Conservation (phyloP, 1,140 invertebrate genomes). For the Neomicropteryx cornuta region DNA sequence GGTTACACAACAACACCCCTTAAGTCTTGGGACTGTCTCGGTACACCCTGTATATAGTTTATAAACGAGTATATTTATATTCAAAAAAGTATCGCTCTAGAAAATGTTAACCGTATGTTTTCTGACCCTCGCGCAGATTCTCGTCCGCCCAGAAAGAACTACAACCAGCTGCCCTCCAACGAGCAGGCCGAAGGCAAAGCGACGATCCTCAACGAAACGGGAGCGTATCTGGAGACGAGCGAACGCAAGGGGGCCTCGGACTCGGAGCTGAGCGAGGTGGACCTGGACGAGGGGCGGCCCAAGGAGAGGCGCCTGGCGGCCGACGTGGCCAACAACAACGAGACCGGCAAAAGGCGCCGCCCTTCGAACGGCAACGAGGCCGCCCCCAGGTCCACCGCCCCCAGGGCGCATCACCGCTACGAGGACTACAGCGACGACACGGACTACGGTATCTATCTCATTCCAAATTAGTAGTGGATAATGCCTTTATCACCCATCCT, state of each 20-base stretch:
- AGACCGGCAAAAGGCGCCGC: slow-evolving; percentile 6
- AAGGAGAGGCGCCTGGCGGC: too few species aligned
- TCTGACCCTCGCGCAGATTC: too few species aligned
- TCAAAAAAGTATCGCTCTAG: too few species aligned
- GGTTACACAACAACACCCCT: too few species aligned
- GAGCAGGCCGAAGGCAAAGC: slow-evolving; percentile 31
- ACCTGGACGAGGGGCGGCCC: slow-evolving; percentile 35
- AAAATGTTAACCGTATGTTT: too few species aligned
- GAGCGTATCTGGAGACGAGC: slow-evolving; percentile 16
- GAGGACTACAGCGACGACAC: slow-evolving; percentile 39
- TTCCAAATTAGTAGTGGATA: too few species aligned
- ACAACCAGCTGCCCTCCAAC: slow-evolving; percentile 38
- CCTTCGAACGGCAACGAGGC: slow-evolving; percentile 6
- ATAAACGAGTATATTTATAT: too few species aligned
- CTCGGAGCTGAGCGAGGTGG: slow-evolving; percentile 37
- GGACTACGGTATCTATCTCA: slow-evolving; percentile 28
- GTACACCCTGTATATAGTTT: too few species aligned
- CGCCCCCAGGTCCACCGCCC: slow-evolving; percentile 1
- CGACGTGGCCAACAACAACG: slow-evolving; percentile 12
- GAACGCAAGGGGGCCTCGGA: slow-evolving; percentile 19
- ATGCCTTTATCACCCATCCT: too few species aligned
- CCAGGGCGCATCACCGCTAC: slow-evolving; percentile 10
- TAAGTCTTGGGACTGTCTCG: too few species aligned
- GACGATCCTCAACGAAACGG: slow-evolving; percentile 32
- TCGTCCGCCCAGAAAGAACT: slow-evolving; percentile 34